Evolutionary conservation across 2,888 invertebrate genomes (phyloP).

Genomic region (Eudasyphora cyanicolor): DNA sequence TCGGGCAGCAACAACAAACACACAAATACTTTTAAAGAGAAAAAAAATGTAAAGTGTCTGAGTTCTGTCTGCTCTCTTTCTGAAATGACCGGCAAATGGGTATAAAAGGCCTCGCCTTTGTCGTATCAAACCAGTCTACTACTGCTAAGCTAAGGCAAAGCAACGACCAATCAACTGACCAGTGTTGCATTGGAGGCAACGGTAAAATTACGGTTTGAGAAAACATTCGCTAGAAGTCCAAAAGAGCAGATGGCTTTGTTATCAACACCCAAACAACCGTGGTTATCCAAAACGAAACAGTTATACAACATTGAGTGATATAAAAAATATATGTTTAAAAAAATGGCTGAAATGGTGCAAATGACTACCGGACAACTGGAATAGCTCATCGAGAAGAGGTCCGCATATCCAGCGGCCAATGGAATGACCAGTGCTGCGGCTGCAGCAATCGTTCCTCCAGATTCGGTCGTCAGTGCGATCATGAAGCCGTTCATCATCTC

Average conservation of each 20-base stretch:
- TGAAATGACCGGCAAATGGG: background rate
- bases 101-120: slow-evolving; percentile 36
- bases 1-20: too few relatives aligned
- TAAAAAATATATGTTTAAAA: slow-evolving; percentile 34
- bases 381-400: slow-evolving; percentile 73
- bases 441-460: slow-evolving; percentile 71
- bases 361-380: slow-evolving; percentile 75
- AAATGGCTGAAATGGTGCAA: slow-evolving; percentile 68
- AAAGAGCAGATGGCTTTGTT: slow-evolving; percentile 63
- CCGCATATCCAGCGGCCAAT: slow-evolving; percentile 68
- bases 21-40: background rate
- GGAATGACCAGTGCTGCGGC: slow-evolving; percentile 45
- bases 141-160: slow-evolving; percentile 49
- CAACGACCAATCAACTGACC: slow-evolving; percentile 46
- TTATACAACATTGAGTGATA: slow-evolving; percentile 13
- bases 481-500: slow-evolving; percentile 77
- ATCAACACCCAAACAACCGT: slow-evolving; percentile 23
- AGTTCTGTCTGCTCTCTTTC: background rate
- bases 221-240: slow-evolving; percentile 56
- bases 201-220: slow-evolving; percentile 16
- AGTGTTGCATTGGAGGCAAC: slow-evolving; percentile 14
- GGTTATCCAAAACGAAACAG: background rate
- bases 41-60: background rate
- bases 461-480: slow-evolving; percentile 76
- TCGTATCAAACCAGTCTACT: slow-evolving; percentile 28